Evolutionary conservation across 2,797 vertebrate species (phyloP), one percentile per base, ranked within the genome.

Genomic region (Poeciliopsis infans): DNA sequence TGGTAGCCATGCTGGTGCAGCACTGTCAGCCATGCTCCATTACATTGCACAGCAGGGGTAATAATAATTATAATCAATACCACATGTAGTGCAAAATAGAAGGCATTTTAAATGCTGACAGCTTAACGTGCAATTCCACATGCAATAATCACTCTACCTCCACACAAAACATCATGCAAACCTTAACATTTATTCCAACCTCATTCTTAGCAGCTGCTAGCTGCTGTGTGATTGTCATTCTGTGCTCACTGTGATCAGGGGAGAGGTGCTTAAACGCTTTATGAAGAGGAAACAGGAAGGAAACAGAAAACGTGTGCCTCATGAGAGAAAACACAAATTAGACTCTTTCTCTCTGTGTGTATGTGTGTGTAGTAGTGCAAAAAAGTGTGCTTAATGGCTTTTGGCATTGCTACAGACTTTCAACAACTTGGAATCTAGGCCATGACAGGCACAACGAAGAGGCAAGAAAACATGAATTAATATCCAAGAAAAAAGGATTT

Each of bases 341-440:
- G 39, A 16, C 45, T 46, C n/a, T 39, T 12, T 33, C 8, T 20
- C 1, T 20, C 2, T 51, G 7, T 1, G 76, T 53, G 43, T 77
- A 74, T n/a, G 74, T 13, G 28, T 79, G 85, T 83, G 57, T 78
- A 73, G 28, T 53, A 43, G 81, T 82, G 83, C 74, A 72, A 85
- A 71, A 84, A 90, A 85, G 77, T 88, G 71, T 79, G 68, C 79
- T 41, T 87, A 85, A 91, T 90, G 66, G 89, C 80, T 89, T 91
- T 88, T 87, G 81, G 86, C 89, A 78, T 80, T 57, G 74, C 82
- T 83, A 79, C 47, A 89, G 88, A 86, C 82, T 77, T 74, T 78
- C 84, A 86, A 79, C 69, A 85, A 86, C 85, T 82, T 73, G 43
- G 72, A 91, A 93, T 93, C 59, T 87, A 93, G 88, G 87, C 78